A percentile compares a stretch with the other conserved stretches of the same genome.
Conservation (phyloP, 2,888 invertebrate species). For the Philonicus albiceps region DNA sequence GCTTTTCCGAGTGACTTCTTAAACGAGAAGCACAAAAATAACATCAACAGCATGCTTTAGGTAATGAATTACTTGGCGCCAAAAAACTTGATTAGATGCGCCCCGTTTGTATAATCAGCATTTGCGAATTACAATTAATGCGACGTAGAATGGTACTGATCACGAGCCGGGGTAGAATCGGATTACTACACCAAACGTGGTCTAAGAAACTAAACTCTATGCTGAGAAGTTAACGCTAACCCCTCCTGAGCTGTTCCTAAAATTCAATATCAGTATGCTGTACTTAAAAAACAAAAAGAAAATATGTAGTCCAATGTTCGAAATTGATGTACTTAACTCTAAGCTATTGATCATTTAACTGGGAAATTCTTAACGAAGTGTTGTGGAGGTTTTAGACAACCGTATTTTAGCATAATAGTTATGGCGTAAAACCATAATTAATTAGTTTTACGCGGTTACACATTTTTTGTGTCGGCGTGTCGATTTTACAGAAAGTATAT, state of each 20-base stretch:
- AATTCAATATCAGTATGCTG: no score
- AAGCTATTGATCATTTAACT: background rate
- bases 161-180: background rate
- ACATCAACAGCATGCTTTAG: background rate
- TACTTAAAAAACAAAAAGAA: no score
- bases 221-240: background rate
- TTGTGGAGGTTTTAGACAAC: no score
- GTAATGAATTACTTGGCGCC: background rate
- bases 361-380: no score
- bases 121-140: background rate
- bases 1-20: background rate
- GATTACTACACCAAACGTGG: background rate
- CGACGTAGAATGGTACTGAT: background rate
- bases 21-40: background rate
- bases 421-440: background rate
- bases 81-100: slow-evolving; percentile 14
- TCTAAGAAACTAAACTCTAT: background rate
- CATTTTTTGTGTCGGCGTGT: background rate
- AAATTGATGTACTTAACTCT: no score
- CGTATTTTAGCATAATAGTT: background rate
- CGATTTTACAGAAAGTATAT: background rate
- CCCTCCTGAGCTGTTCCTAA: no score
- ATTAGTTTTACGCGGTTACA: background rate
- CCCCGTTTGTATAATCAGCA: slow-evolving; percentile 13
- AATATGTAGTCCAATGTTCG: no score